Percentiles rank a stretch among this genome's conserved stretches.
Evolutionary conservation across 2,113 vertebrate genomes (phyloP).

Genomic region (Mola mola): DNA sequence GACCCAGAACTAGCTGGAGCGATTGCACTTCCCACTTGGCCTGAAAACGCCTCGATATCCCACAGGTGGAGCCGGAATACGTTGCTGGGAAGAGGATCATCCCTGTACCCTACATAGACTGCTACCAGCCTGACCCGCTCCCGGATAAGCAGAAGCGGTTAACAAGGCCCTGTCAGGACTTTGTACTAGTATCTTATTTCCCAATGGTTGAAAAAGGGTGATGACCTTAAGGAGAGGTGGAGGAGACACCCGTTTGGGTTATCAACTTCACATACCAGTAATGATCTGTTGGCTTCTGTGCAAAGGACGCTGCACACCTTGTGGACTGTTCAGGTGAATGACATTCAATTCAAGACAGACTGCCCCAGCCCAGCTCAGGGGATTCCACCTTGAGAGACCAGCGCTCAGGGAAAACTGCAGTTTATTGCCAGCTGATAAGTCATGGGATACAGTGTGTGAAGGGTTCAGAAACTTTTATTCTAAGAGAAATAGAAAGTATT

Average conservation of each 20-base stretch:
- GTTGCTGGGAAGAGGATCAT: too few relatives aligned
- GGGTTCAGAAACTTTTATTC: neutral
- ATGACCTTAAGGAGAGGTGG: slow-evolving; percentile 70
- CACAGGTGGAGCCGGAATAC: too few relatives aligned
- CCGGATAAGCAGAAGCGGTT: slow-evolving; percentile 72
- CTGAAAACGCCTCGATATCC: too few relatives aligned
- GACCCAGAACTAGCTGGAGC: too few relatives aligned
- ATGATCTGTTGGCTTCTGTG: slow-evolving; percentile 75
- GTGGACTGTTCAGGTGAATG: slow-evolving; percentile 47
- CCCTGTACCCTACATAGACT: too few relatives aligned
- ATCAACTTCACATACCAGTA: slow-evolving; percentile 67
- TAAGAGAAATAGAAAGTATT: slow-evolving; percentile 21
- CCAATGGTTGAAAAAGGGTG: slow-evolving; percentile 70
- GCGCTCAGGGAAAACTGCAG: slow-evolving; percentile 29
- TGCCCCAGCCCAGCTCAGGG: slow-evolving; percentile 33
- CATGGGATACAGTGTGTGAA: slow-evolving; percentile 9
- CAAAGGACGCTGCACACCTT: slow-evolving; percentile 67
- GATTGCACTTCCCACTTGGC: too few relatives aligned
- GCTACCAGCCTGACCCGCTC: too few relatives aligned
- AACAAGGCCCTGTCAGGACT: slow-evolving; percentile 65
- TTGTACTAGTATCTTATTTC: slow-evolving; percentile 69
- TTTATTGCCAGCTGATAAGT: slow-evolving; percentile 23
- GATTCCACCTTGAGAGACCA: slow-evolving; percentile 26
- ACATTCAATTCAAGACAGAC: slow-evolving; percentile 60
- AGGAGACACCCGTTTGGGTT: slow-evolving; percentile 68